Conservation (phyloP, 2,888 invertebrate species). For the Leucania comma region DNA sequence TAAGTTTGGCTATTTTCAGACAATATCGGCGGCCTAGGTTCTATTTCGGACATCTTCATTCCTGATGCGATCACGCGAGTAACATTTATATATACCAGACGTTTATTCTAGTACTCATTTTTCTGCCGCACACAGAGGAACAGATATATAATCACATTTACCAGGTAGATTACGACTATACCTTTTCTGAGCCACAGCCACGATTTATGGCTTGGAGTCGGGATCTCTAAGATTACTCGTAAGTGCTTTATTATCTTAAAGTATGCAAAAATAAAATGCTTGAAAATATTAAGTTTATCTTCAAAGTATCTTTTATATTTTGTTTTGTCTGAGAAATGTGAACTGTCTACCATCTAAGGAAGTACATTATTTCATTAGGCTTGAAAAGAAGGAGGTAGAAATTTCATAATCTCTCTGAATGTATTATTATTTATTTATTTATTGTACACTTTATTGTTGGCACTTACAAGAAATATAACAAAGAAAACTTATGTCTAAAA, state of each 20-base stretch:
- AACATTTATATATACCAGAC: neutral
- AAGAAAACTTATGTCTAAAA: no score
- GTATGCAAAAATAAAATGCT: constrained; percentile 63
- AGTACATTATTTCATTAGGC: neutral
- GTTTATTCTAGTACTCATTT: neutral
- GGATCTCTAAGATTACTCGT: constrained; percentile 61
- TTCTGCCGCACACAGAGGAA: constrained; percentile 16
- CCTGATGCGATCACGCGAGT: no score
- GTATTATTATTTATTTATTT: no score
- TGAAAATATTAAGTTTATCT: constrained; percentile 44
- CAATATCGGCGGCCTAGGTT: no score
- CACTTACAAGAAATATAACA: no score
- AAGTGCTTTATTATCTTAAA: constrained; percentile 68
- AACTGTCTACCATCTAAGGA: neutral
- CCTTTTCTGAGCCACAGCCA: constrained; percentile 57
- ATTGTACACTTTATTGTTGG: no score
- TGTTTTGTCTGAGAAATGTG: neutral
- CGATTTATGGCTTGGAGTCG: constrained; percentile 64
- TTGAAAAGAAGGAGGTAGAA: neutral
- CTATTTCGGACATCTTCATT: no score
- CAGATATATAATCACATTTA: constrained; percentile 66
- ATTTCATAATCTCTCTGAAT: neutral
- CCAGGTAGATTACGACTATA: constrained; percentile 70
- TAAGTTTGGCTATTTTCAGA: no score
- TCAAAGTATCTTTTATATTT: neutral